Evolutionary conservation across 2,797 vertebrate genomes (phyloP).

Genomic region (Silurus aristotelis): DNA sequence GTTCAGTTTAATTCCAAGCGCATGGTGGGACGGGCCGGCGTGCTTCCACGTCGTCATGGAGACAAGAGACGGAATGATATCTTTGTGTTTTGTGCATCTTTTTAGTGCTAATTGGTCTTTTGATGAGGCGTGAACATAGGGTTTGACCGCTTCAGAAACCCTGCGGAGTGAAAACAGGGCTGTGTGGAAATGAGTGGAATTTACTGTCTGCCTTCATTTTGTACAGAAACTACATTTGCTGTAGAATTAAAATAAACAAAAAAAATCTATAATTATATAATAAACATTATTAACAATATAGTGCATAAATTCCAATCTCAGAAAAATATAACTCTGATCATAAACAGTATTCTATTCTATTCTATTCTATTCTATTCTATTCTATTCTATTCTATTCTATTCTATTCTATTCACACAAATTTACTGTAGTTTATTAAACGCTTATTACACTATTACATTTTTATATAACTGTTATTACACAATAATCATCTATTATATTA

Average conservation of each 20-base stretch:
- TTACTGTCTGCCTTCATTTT: neutral
- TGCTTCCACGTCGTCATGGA: slow-evolving; percentile 54
- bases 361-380: neutral
- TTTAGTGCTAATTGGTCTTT: slow-evolving; percentile 49
- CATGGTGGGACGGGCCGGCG: slow-evolving; percentile 19
- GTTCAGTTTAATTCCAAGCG: slow-evolving; percentile 17
- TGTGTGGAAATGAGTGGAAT: neutral
- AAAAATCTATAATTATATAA: neutral
- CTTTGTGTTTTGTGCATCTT: slow-evolving; percentile 25
- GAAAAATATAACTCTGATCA: neutral
- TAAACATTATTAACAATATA: neutral
- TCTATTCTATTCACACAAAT: neutral
- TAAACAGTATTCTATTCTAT: neutral
- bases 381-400: neutral
- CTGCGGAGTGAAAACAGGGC: neutral
- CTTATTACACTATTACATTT: neutral
- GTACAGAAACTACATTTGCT: neutral
- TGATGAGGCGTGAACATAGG: neutral
- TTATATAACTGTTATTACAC: neutral
- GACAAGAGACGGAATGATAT: slow-evolving; percentile 40
- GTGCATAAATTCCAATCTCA: neutral
- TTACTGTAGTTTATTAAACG: neutral
- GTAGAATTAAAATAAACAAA: neutral
- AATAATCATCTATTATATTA: neutral
- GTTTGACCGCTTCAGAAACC: neutral